Evolutionary conservation across 1,140 invertebrate genomes (phyloP).

Genomic region (Thaumatotibia leucotreta): DNA sequence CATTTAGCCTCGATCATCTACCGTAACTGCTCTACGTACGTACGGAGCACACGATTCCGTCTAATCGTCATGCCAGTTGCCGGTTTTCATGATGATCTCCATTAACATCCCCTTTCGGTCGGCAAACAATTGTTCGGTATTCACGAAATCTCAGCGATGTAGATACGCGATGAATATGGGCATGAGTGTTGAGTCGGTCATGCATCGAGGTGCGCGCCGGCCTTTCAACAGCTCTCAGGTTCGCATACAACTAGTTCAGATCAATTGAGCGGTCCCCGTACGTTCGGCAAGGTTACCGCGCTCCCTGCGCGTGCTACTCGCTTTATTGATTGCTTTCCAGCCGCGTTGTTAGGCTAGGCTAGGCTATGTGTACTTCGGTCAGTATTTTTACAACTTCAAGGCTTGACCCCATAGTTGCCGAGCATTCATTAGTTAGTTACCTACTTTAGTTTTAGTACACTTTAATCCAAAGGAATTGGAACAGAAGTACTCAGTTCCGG

Average conservation of each 20-base stretch:
- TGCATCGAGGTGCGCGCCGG: constrained; percentile 32
- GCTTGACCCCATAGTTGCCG: background rate
- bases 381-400: constrained; percentile 9
- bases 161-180: constrained; percentile 26
- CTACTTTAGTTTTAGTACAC: background rate
- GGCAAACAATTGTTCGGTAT: constrained; percentile 10
- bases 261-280: constrained; percentile 63
- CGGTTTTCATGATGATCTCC: background rate
- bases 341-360: constrained; percentile 1
- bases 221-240: constrained; percentile 45
- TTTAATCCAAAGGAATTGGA: background rate
- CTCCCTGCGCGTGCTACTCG: constrained; percentile 25
- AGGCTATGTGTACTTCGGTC: constrained; percentile 2
- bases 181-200: constrained; percentile 20
- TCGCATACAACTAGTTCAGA: constrained; percentile 64
- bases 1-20: constrained; percentile 66
- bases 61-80: background rate
- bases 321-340: constrained; percentile 16
- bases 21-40: constrained; percentile 13
- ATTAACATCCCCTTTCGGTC: constrained; percentile 8
- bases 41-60: background rate
- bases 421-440: background rate
- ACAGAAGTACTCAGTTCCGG: background rate
- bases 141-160: constrained; percentile 33
- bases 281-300: constrained; percentile 58